Base-by-base conservation (phyloP, 2,888 invertebrate genomes). In the Crepidodera aurea region DNA sequence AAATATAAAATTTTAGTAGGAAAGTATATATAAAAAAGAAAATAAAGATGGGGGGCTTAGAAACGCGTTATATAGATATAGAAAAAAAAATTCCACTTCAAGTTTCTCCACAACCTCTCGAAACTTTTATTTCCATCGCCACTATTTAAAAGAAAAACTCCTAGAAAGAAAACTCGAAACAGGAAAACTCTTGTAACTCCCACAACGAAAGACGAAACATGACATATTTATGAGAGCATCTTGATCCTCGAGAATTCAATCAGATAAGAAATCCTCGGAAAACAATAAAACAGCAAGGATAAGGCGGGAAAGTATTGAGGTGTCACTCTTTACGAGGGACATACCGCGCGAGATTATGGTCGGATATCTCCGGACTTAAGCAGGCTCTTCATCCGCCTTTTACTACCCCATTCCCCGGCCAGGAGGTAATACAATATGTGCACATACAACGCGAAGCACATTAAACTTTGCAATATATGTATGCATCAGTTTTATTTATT, bases 181-280 rank as follows among this genome's bases (percentile, higher is more conserved):
- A 18, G 29, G 34, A 7, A 18, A 25, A 37, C 46, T 56, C 27
- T 15, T 46, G 46, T 34, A 44, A 46, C 32, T 56, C 46, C 19
- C 27, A 19, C 46, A 32, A n/a, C n/a, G n/a, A n/a, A 56, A 56
- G 56, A 22, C 56, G 46, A 53, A 57, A 48, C 57, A 53, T 57
- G 71, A 69, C 73, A 72, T 73, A 71, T 77, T 77, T 77, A 77
- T 73, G 75, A 72, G 56, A 59, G 66, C 64, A 58, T 62, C 69
- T 67, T 70, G 74, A 72, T 72, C 73, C 72, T 67, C 64, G 69
- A 65, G 72, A 73, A 77, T 77, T 77, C 77, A 77, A 78, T 78
- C 78, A 77, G 77, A 71, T 71, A 68, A 67, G 69, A 73, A 76
- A 77, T 77, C 78, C 76, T 76, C 70, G 71, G 73, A 72, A 73